phyloP scores from a whole-genome alignment of 2,797 vertebrate genomes.

The Sebastes minor region DNA sequence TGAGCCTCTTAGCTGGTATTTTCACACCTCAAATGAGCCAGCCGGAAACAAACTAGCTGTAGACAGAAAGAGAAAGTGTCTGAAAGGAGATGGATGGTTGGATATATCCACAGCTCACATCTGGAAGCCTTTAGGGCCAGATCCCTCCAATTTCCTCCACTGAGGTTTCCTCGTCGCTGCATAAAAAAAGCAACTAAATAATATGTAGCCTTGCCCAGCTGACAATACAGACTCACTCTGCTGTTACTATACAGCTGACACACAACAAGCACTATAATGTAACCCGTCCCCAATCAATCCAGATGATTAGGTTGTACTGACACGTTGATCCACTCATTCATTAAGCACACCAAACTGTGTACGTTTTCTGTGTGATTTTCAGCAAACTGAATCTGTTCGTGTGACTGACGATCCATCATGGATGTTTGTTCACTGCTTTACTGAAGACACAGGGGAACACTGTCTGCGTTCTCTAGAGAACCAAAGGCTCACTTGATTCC shows the following conservation, averaged over 20 bases:
- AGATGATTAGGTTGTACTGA: constrained; percentile 13
- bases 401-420: constrained; percentile 2
- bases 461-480: background rate
- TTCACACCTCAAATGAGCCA: background rate
- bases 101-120: constrained; percentile 50
- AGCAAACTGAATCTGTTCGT: background rate
- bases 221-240: background rate
- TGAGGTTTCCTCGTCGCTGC: constrained; percentile 16
- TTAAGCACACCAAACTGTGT: background rate
- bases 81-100: constrained; percentile 10
- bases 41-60: background rate
- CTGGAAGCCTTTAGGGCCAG: constrained; percentile 61
- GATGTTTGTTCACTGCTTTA: constrained; percentile 13
- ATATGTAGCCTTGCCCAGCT: background rate
- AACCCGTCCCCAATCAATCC: constrained; percentile 18
- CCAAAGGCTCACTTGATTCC: constrained; percentile 3
- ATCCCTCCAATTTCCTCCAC: constrained; percentile 29
- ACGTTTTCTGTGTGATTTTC: background rate
- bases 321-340: constrained; percentile 1
- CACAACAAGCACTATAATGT: background rate
- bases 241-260: background rate
- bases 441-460: constrained; percentile 26
- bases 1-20: background rate
- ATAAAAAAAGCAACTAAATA: constrained; percentile 8
- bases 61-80: constrained; percentile 4